phyloP scores from a whole-genome alignment of 2,113 vertebrate species.

The Cyprinus carpio region DNA sequence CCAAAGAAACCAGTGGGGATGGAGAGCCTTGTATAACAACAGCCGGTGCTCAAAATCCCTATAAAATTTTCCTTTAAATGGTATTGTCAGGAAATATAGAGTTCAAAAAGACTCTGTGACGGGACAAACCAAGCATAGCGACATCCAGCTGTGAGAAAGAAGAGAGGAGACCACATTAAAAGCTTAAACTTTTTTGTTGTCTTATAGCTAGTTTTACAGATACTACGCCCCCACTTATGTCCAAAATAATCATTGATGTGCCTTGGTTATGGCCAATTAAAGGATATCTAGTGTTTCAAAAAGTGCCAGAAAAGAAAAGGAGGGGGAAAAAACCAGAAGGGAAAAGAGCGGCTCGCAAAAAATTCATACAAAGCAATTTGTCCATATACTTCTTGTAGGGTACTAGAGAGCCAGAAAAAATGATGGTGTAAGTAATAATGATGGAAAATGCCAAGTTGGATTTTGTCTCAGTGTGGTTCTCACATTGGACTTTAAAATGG shows the following conservation, averaged over 20 bases:
- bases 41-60: neutral
- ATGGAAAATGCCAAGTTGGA: conserved; percentile 5
- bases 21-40: neutral
- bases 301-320: neutral
- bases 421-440: neutral
- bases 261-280: conserved; percentile 15
- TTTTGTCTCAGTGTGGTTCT: neutral
- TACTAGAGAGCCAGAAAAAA: neutral
- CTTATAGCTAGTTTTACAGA: conserved; percentile 8
- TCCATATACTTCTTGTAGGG: neutral
- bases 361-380: neutral
- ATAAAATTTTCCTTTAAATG: neutral
- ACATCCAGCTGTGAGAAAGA: conserved; percentile 10
- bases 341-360: conserved; percentile 2
- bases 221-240: neutral
- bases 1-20: conserved; percentile 37
- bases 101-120: conserved; percentile 7
- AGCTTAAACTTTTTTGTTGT: neutral
- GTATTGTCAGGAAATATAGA: neutral
- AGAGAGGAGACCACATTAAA: no score
- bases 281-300: neutral
- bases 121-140: neutral
- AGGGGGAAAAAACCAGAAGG: no score
- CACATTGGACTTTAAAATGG: conserved; percentile 18
- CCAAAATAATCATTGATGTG: conserved; percentile 30